phyloP scores from a whole-genome alignment of 2,888 invertebrate genomes.

The Sarcophaga variegata region DNA sequence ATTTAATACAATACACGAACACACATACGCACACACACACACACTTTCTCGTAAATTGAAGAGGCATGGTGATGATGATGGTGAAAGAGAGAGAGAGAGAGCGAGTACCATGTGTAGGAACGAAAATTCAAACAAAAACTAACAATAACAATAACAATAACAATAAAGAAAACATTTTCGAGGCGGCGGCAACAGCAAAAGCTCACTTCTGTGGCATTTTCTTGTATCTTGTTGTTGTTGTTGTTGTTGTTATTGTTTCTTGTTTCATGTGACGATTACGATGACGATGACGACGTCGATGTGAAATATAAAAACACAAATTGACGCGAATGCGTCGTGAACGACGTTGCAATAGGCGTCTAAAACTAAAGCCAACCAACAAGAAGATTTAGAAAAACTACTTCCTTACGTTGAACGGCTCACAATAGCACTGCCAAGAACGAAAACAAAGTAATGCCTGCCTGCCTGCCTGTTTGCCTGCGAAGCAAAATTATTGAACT shows the following conservation, averaged over 20 bases:
- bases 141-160: constrained; percentile 47
- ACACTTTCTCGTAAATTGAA: too few species aligned
- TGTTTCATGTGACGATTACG: too few species aligned
- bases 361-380: constrained; percentile 64
- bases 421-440: constrained; percentile 33
- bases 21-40: not conserved
- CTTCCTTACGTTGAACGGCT: constrained; percentile 55
- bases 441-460: constrained; percentile 45
- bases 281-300: not conserved
- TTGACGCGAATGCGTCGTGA: constrained; percentile 63
- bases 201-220: constrained; percentile 15
- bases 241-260: not conserved
- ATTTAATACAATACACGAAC: not conserved
- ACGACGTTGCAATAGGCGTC: constrained; percentile 63
- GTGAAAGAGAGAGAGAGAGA: not conserved
- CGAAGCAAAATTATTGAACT: constrained; percentile 56
- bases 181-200: constrained; percentile 55
- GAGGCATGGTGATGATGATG: too few species aligned
- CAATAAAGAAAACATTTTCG: constrained; percentile 20
- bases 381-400: constrained; percentile 65
- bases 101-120: constrained; percentile 33
- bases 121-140: constrained; percentile 27
- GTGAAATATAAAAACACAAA: not conserved
- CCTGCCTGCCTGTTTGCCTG: not conserved
- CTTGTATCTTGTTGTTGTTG: not conserved